A percentile compares a stretch with the other conserved stretches of the same genome.
Conservation (phyloP, 2,113 vertebrate genomes). For the Chaetodon auriga region DNA sequence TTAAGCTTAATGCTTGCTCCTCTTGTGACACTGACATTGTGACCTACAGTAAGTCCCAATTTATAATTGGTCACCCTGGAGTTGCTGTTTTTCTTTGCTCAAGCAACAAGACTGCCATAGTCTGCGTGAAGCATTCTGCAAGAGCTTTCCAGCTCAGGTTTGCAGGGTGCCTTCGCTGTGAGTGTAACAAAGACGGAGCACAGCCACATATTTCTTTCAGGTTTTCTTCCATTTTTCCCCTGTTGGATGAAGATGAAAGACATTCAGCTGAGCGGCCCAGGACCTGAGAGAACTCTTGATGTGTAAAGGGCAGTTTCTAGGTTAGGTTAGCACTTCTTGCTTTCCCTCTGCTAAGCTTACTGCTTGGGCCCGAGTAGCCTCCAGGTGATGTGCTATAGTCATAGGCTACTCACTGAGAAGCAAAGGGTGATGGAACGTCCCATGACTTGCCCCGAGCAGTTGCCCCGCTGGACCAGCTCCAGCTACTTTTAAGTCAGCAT, state of each 20-base stretch:
- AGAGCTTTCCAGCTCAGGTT: conserved; percentile 14
- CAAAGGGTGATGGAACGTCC: background rate
- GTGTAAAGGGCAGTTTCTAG: background rate
- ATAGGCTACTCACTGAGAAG: background rate
- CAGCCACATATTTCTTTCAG: conserved; percentile 10
- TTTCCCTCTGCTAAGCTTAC: background rate
- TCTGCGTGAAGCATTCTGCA: conserved; percentile 15
- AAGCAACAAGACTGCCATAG: background rate
- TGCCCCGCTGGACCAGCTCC: background rate
- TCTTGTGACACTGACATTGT: conserved; percentile 9
- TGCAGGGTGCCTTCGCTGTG: conserved; percentile 22
- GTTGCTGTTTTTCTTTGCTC: conserved; percentile 7
- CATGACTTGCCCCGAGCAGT: background rate
- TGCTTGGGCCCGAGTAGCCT: background rate
- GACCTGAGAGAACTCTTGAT: conserved; percentile 11
- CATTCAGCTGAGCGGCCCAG: background rate
- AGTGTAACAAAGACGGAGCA: conserved; percentile 29
- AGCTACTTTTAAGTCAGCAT: background rate
- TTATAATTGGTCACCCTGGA: background rate
- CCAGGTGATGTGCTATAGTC: background rate
- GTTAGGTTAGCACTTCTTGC: background rate
- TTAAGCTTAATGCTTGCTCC: background rate
- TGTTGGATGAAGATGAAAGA: conserved; percentile 18
- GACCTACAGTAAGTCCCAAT: background rate
- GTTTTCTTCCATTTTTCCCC: background rate